Evolutionary conservation across 2,888 invertebrate genomes (phyloP), one percentile per base, ranked within the genome.

Genomic region (Ganaspis brasiliensis): DNA sequence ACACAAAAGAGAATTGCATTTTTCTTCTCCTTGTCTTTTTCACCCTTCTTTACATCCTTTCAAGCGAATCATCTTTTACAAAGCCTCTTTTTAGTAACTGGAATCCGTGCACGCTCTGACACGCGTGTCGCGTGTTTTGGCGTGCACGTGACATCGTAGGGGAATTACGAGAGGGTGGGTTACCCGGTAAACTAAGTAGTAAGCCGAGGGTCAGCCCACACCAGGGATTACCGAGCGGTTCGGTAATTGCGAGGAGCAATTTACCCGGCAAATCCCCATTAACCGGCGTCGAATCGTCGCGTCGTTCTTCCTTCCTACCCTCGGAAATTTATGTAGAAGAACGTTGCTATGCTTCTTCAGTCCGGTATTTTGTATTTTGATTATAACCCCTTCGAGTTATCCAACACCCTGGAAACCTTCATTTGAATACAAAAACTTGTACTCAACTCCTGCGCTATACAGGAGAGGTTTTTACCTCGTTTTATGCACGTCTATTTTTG

Each of bases 231-330:
- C 86, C 87, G 82, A 82, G 78, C 82, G 82, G 86, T 86, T 86
- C 86, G 84, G 88, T 89, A 88, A 89, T 89, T 89, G 87, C 88
- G 67, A 85, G 85, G 83, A 83, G 88, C 88, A 89, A 89, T 89
- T 89, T 89, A 87, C 85, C 83, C 85, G 74, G 84, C 81, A 86
- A 89, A 87, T 88, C 87, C 88, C 86, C 83, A 88, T 88, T 88
- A 88, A 87, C 83, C 81, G 81, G 79, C 78, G 79, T 72, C 77
- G 75, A 76, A 59, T 74, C 75, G 67, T 40, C 67, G 67, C 67
- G 26, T 49, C 40, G 67, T 67, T 67, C 67, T 67, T 67, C 67
- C 40, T 19, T 37, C 52, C 26, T 55, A 12, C 21, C 1, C 24
- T 19, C 14, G 55, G 52, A 72, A 72, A 52, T 72, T 72, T 55